Evolutionary conservation across 2,888 invertebrate species (phyloP).

Genomic region (Agrotis puta): DNA sequence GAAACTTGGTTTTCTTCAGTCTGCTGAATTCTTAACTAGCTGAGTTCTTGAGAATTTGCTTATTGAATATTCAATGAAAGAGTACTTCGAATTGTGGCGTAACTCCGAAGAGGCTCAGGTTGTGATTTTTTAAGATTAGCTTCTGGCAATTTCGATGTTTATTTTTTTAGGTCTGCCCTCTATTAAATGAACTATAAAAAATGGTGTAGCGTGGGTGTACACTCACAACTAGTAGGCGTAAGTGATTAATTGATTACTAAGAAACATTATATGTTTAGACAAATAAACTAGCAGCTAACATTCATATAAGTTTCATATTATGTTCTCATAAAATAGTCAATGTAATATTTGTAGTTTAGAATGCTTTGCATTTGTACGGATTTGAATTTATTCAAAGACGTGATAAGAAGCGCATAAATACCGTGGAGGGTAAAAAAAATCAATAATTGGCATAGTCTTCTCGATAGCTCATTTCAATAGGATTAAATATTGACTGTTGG

Average conservation of each 20-base stretch:
- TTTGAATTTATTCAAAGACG: not conserved
- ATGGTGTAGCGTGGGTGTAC: not conserved
- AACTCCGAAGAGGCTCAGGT: not conserved
- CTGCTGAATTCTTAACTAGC: constrained; percentile 28
- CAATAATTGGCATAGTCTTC: not conserved
- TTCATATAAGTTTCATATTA: not conserved
- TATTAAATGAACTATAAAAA: not conserved
- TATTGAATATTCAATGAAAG: constrained; percentile 36
- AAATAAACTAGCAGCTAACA: too few relatives aligned
- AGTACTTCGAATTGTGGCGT: constrained; percentile 7
- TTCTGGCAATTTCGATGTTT: not conserved
- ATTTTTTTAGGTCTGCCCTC: not conserved
- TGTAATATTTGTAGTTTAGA: not conserved
- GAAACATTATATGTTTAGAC: too few relatives aligned
- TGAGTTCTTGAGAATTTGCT: constrained; percentile 17
- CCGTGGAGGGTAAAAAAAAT: too few relatives aligned
- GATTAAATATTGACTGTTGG: not conserved
- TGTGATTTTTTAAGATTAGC: constrained; percentile 5
- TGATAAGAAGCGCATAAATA: too few relatives aligned
- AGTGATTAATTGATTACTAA: not conserved
- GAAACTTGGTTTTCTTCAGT: constrained; percentile 16
- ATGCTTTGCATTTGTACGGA: not conserved
- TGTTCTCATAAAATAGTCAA: not conserved
- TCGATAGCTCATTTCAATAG: not conserved
- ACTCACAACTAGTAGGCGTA: not conserved